Percentiles rank a stretch among this genome's conserved stretches.
Evolutionary conservation across 2,888 invertebrate genomes (phyloP).

Genomic region (Xestia ashworthii): DNA sequence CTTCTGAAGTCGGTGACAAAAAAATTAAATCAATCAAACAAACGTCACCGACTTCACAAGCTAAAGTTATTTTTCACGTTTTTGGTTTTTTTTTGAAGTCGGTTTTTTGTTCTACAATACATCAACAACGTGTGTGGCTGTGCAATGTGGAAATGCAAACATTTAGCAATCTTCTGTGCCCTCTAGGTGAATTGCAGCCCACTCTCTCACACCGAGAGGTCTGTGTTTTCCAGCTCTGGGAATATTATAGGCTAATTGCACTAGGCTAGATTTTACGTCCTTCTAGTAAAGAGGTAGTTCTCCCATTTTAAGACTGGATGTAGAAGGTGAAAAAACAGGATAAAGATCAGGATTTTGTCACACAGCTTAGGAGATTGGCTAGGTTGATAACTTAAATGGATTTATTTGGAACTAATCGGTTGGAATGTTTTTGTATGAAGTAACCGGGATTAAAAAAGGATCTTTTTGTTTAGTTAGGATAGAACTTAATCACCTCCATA

Average conservation of each 20-base stretch:
- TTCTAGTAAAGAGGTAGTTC: neutral
- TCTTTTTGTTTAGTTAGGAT: constrained; percentile 10
- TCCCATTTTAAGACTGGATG: neutral
- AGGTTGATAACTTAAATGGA: neutral
- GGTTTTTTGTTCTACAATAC: neutral
- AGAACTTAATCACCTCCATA: neutral
- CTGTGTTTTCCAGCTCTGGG: neutral
- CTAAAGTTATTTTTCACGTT: no score
- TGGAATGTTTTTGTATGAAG: neutral
- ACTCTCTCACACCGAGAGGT: neutral
- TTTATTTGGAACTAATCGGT: no score
- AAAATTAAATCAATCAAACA: no score
- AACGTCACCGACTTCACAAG: no score
- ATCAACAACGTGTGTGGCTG: neutral
- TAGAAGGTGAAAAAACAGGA: neutral
- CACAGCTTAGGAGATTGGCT: neutral
- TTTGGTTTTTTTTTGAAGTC: no score
- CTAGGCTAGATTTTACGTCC: neutral
- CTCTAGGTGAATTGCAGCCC: neutral
- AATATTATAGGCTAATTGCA: neutral
- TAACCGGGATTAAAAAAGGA: neutral
- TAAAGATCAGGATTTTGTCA: neutral
- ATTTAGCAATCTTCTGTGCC: neutral
- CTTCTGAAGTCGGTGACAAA: no score
- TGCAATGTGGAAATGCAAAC: neutral